These are phyloP conservation scores for Plebejus argus DNA, from an alignment of 2,888 invertebrate genomes.

Conservation along the genomic window DNA sequence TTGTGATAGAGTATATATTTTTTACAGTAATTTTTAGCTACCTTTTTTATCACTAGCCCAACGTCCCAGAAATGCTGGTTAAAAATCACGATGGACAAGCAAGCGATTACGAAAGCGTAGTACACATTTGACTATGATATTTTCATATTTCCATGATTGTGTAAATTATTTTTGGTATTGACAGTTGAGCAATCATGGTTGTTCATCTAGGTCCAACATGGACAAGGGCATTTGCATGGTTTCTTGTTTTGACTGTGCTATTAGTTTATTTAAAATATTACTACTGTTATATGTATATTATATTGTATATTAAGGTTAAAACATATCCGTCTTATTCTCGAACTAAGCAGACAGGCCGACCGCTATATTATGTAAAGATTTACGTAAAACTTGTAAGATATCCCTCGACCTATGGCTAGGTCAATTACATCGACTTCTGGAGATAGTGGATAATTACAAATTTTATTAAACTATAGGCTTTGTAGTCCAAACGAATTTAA, in stretches of 20 bases:
- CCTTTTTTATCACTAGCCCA: background rate
- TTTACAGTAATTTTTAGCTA: background rate
- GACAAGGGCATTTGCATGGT: too few relatives aligned
- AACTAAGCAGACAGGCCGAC: background rate
- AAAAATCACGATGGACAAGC: too few relatives aligned
- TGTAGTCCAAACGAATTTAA: background rate
- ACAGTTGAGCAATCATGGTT: too few relatives aligned
- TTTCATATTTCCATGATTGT: too few relatives aligned
- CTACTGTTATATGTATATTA: too few relatives aligned
- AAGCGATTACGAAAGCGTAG: too few relatives aligned
- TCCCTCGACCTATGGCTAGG: background rate
- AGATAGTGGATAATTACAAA: slow-evolving; percentile 1
- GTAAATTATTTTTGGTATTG: too few relatives aligned
- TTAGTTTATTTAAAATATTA: background rate
- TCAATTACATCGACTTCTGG: background rate
- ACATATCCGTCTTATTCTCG: background rate
- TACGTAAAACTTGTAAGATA: background rate
- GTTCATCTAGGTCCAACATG: too few relatives aligned
- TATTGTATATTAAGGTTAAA: too few relatives aligned
- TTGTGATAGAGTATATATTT: background rate
- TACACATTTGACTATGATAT: too few relatives aligned
- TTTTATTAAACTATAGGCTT: too few relatives aligned
- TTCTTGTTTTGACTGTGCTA: background rate
- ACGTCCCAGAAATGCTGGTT: too few relatives aligned
- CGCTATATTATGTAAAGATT: background rate